Conservation (phyloP, 2,888 invertebrate genomes). For the Eumacrocentrus americanus region DNA sequence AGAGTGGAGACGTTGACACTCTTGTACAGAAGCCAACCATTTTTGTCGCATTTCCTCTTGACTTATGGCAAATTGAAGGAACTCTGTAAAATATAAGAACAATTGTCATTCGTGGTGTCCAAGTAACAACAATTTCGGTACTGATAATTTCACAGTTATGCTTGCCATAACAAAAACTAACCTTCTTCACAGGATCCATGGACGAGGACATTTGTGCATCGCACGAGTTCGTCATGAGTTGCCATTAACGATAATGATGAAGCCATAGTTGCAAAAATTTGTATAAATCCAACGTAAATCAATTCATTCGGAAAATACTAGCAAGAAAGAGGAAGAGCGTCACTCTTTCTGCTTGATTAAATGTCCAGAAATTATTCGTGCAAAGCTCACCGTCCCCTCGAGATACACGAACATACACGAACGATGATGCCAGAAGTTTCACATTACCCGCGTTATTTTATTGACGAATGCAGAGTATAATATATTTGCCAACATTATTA, state of each 20-base stretch:
- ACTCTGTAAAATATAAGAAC: slow-evolving; percentile 67
- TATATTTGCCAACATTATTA: too few relatives aligned
- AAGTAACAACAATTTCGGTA: background rate
- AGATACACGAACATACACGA: too few relatives aligned
- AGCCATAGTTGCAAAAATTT: slow-evolving; percentile 43
- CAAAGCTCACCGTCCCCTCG: too few relatives aligned
- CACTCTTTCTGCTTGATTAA: too few relatives aligned
- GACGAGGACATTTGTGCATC: slow-evolving; percentile 70
- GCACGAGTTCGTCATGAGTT: slow-evolving; percentile 75
- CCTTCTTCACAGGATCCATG: slow-evolving; percentile 75
- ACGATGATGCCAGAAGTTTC: too few relatives aligned
- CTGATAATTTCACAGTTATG: too few relatives aligned
- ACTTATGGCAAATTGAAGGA: slow-evolving; percentile 74
- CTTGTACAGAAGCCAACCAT: slow-evolving; percentile 73
- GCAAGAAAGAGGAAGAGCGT: too few relatives aligned
- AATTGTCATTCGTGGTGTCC: too few relatives aligned
- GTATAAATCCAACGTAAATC: background rate
- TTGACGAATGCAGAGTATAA: too few relatives aligned
- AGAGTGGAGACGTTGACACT: slow-evolving; percentile 74
- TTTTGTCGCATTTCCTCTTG: slow-evolving; percentile 75
- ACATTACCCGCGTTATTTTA: too few relatives aligned
- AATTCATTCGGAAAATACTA: slow-evolving; percentile 17
- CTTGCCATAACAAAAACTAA: too few relatives aligned
- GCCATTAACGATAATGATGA: slow-evolving; percentile 69
- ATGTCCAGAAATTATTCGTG: too few relatives aligned